Evolutionary conservation across 2,797 vertebrate species (phyloP), one percentile per base, ranked within the genome.

Genomic region (Peromyscus melanophrys): DNA sequence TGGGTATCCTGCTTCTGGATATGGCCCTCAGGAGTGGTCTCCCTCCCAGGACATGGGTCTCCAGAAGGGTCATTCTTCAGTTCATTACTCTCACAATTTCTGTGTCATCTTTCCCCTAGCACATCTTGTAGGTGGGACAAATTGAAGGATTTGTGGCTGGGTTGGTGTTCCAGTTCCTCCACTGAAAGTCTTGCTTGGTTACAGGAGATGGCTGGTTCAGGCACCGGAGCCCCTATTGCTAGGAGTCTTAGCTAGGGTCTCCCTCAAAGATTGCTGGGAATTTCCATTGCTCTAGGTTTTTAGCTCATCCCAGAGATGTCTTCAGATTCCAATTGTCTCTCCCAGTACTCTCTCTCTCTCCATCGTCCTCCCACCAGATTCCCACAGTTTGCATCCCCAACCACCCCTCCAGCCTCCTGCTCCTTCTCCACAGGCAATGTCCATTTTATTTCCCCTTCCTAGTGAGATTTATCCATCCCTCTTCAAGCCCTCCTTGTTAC

Each of bases 341-440:
- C 69, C 17, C n/a, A 37, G 19, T 71, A 71, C 19, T 40, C 69
- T 73, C 34, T 71, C 34, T 7, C 7, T 34, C 55, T 59, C 6
- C 67, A 19, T 23, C n/a, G 1, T 40, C n/a, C 23, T 21, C 69
- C n/a, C 14, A 11, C 19, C n/a, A 73, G 69, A 37, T 73, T 73
- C 9, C 19, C 11, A 21, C 9, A 40, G 9, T 40, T 73, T 0
- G 4, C 19, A 37, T 23, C 19, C 19, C 0, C 19, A 11, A n/a
- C n/a, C 19, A 73, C 19, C 9, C 19, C 9, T 40, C n/a, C 19
- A 40, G 69, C 9, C 37, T 37, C 69, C n/a, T 23, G 4, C 1
- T 73, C n/a, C 17, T 6, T 71, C 19, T 73, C 19, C 69, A 73
- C 8, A 21, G n/a, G n/a, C n/a, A 73, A 73, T 73, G 10, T 11